Conservation (phyloP, 2,888 invertebrate species). For the Macaria notata region DNA sequence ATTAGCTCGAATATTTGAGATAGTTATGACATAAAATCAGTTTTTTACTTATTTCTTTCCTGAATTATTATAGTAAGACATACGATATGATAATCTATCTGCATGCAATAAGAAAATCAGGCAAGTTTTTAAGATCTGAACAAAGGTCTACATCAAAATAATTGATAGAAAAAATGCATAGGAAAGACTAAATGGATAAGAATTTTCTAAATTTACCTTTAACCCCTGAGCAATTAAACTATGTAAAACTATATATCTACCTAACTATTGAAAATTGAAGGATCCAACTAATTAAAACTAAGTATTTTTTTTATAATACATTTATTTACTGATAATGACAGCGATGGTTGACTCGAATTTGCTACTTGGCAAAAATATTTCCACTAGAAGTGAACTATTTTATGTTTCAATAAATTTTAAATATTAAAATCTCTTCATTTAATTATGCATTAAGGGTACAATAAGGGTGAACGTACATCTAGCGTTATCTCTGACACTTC, state of each 20-base stretch:
- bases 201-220: neutral
- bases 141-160: neutral
- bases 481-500: no score
- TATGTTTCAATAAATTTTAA: constrained; percentile 70
- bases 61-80: neutral
- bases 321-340: constrained; percentile 82
- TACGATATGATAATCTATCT: neutral
- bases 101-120: neutral
- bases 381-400: constrained; percentile 78
- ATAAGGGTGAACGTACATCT: neutral
- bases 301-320: constrained; percentile 71
- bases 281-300: constrained; percentile 45
- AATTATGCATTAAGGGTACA: constrained; percentile 70
- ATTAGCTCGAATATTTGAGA: constrained; percentile 4
- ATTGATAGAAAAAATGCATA: neutral
- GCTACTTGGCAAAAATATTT: constrained; percentile 82
- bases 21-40: constrained; percentile 14
- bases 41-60: neutral
- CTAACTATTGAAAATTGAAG: constrained; percentile 2
- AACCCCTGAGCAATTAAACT: neutral
- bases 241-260: neutral
- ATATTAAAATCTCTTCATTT: constrained; percentile 78
- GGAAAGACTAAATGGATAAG: neutral
- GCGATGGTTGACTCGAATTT: constrained; percentile 80
- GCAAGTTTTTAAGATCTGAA: neutral